Evolutionary conservation across 2,113 vertebrate genomes (phyloP).

Genomic region (Gavia stellata): DNA sequence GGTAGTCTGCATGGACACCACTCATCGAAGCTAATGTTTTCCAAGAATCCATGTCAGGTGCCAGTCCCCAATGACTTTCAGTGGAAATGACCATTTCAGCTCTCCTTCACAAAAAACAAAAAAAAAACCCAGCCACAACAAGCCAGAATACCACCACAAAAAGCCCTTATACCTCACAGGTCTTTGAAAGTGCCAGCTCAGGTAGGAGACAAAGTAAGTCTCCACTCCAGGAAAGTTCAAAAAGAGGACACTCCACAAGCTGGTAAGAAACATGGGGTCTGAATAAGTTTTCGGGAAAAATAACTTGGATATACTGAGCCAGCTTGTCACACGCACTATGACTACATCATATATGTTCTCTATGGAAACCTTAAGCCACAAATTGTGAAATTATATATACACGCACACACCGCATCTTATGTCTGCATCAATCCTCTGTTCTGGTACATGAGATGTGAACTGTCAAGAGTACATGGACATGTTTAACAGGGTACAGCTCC

Average conservation of each 20-base stretch:
- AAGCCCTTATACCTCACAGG: neutral
- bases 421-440: neutral
- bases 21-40: neutral
- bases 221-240: neutral
- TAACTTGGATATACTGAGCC: neutral
- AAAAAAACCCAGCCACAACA: neutral
- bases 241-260: neutral
- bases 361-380: neutral
- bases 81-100: neutral
- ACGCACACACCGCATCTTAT: neutral
- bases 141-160: neutral
- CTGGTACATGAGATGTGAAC: fast-evolving
- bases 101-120: neutral
- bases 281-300: neutral
- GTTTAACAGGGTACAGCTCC: neutral
- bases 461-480: neutral
- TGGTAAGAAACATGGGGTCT: neutral
- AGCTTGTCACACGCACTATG: neutral
- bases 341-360: neutral
- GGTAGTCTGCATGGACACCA: neutral
- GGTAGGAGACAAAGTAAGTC: neutral
- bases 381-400: neutral
- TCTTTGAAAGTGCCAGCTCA: neutral
- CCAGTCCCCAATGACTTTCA: neutral
- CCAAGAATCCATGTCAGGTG: neutral